A percentile compares a stretch with the other conserved stretches of the same genome.
These are phyloP conservation scores for Drosophila ezoana DNA, from an alignment of 2,888 invertebrate species.

Conservation along the genomic window DNA sequence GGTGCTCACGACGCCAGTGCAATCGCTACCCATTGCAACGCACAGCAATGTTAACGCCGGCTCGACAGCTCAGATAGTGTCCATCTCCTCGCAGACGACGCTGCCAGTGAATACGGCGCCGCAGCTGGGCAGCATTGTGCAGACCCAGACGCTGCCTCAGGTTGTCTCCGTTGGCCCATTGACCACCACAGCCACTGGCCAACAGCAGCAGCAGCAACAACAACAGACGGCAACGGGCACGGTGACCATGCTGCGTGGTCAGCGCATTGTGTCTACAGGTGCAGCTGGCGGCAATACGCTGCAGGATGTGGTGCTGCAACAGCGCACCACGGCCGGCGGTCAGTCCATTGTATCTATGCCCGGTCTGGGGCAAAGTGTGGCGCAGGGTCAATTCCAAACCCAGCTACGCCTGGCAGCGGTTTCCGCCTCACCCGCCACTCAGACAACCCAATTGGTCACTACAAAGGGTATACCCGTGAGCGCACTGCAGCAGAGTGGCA, in stretches of 20 bases:
- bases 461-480: slow-evolving; percentile 83
- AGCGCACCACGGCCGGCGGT: slow-evolving; percentile 82
- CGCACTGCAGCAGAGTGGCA: slow-evolving; percentile 82
- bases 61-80: slow-evolving; percentile 82
- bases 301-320: slow-evolving; percentile 84
- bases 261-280: slow-evolving; percentile 82
- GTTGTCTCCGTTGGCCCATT: slow-evolving; percentile 85
- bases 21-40: slow-evolving; percentile 79
- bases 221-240: slow-evolving; percentile 70
- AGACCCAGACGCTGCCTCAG: slow-evolving; percentile 83
- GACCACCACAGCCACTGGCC: slow-evolving; percentile 83
- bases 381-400: slow-evolving; percentile 83
- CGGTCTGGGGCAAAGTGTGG: slow-evolving; percentile 79
- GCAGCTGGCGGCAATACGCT: slow-evolving; percentile 74
- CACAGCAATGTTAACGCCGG: slow-evolving; percentile 55
- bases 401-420: slow-evolving; percentile 83
- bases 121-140: slow-evolving; percentile 82
- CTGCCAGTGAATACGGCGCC: slow-evolving; percentile 78
- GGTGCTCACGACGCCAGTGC: slow-evolving; percentile 84
- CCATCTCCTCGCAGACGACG: slow-evolving; percentile 83
- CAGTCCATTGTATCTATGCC: slow-evolving; percentile 85
- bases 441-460: slow-evolving; percentile 82
- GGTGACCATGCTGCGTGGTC: slow-evolving; percentile 83
- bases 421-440: slow-evolving; percentile 55
- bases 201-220: slow-evolving; percentile 70